Percentiles rank a stretch among this genome's conserved stretches.
phyloP scores from a whole-genome alignment of 2,888 invertebrate species.

The Ichneumoninae sp. region DNA sequence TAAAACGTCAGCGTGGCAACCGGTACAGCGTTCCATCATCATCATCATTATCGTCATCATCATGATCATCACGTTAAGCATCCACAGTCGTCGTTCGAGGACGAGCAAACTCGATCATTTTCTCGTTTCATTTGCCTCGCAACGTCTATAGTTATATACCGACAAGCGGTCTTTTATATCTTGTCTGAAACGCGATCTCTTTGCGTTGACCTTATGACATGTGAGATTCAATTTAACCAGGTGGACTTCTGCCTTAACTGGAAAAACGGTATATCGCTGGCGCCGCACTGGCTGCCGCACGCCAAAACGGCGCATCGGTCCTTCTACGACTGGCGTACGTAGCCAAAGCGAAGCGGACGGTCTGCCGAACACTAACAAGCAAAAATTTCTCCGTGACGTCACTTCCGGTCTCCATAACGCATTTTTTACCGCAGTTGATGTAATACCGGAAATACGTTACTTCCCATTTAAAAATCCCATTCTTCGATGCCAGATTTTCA shows the following conservation, averaged over 20 bases:
- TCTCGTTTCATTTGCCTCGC: conserved; percentile 49
- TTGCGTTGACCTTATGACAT: background rate
- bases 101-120: conserved; percentile 31
- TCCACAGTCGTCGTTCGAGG: conserved; percentile 30
- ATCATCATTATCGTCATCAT: conserved; percentile 51
- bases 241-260: background rate
- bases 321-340: no score
- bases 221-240: background rate
- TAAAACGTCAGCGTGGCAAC: conserved; percentile 50
- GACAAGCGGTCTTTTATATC: background rate
- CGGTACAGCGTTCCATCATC: conserved; percentile 32
- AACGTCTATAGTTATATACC: conserved; percentile 13
- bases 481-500: no score
- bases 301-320: no score
- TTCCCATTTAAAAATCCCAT: no score
- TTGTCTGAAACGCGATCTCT: background rate
- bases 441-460: no score
- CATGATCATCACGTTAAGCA: conserved; percentile 40
- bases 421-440: no score
- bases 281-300: no score
- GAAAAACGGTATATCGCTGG: no score
- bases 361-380: no score
- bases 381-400: no score
- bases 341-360: no score
- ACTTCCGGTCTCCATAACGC: no score